Evolutionary conservation across 2,888 invertebrate species (phyloP), one percentile per base, ranked within the genome.

Genomic region (Drosophila diplacantha): DNA sequence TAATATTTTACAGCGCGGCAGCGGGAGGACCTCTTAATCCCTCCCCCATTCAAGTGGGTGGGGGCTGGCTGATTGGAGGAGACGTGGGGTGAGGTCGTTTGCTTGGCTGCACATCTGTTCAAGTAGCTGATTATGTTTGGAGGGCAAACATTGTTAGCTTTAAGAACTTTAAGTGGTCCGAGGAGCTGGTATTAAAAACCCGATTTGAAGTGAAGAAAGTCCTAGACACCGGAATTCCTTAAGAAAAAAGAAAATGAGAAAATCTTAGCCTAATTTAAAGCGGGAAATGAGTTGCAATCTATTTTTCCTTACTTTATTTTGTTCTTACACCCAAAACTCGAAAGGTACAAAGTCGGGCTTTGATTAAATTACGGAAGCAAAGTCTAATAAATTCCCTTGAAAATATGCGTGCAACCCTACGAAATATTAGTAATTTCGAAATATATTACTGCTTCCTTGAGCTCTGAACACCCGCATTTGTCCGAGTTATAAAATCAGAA

Each of bases 81-180:
- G 50, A 44, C 58, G 59, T 64, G 24, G 18, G 41, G 58, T 55
- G 72, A 62, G 38, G 37, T 32, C 71, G 56, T 70, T 75, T 78
- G 78, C 77, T 75, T 73, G 51, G 73, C 47, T 83, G 78, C 81
- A 70, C 77, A 77, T 70, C 81, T 77, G 77, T 81, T 77, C 77
- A 75, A 77, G 77, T 83, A 81, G 70, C 77, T 77, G 77, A 77
- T 83, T 77, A 77, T 75, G 64, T 83, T 83, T 81, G 81, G 43
- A 72, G 57, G 55, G 72, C 69, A 61, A 62, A 73, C 35, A 50
- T 57, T 47, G 59, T 46, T 58, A 63, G 39, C 38, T 53, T 62
- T 60, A 58, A 61, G 63, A 69, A 62, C 63, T 69, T 69, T 61
- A 80, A 76, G 60, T 52, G 61, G 68, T 24, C 39, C 12, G 20